Conservation (phyloP, 1,140 invertebrate species). For the Gonioctena quinquepunctata region DNA sequence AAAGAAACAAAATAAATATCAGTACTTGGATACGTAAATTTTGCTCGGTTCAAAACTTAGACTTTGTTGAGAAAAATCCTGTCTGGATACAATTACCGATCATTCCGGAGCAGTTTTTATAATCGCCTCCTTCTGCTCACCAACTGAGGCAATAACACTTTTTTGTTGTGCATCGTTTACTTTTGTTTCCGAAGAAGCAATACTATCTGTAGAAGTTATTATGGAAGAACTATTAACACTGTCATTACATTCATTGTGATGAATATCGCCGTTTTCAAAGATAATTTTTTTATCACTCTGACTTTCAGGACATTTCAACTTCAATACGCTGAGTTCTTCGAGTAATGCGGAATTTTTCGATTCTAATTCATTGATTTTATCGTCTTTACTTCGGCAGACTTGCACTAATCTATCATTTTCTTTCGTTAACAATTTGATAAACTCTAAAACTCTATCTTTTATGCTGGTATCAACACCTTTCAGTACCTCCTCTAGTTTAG, state of each 20-base stretch:
- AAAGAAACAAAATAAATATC: constrained; percentile 15
- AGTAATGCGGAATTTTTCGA: constrained; percentile 27
- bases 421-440: constrained; percentile 38
- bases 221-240: constrained; percentile 40
- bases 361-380: constrained; percentile 41
- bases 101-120: constrained; percentile 44
- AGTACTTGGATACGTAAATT: constrained; percentile 5
- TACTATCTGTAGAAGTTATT: constrained; percentile 26
- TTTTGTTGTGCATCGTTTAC: constrained; percentile 25
- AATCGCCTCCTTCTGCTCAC: constrained; percentile 33
- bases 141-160: constrained; percentile 42
- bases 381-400: constrained; percentile 42
- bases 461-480: constrained; percentile 31
- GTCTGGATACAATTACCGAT: constrained; percentile 43
- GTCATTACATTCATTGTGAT: constrained; percentile 24
- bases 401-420: constrained; percentile 39
- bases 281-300: constrained; percentile 19
- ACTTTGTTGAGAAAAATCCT: constrained; percentile 1
- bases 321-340: constrained; percentile 24
- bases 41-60: constrained; percentile 10
- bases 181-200: constrained; percentile 1
- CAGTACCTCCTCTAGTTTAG: constrained; percentile 43
- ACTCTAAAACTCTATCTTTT: constrained; percentile 37
- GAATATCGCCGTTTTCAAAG: constrained; percentile 20
- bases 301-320: constrained; percentile 15